Base-by-base conservation (phyloP, 1,140 invertebrate species). In the Conus betulinus region DNA sequence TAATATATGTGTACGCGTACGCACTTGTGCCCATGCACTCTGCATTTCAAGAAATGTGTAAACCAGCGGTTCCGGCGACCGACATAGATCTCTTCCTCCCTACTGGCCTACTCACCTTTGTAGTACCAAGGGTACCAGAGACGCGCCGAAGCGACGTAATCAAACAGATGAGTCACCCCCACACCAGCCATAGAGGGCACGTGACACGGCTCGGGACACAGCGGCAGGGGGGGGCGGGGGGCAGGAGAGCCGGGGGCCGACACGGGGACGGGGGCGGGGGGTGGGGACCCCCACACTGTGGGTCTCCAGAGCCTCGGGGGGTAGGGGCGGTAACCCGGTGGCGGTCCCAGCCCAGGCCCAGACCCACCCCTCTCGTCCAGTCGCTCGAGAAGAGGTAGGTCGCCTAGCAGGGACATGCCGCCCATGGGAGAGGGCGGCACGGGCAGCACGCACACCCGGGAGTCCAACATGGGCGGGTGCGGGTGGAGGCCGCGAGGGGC, bases 51-150 rank as follows among this genome's bases (percentile, higher is more conserved):
- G 8, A 60, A 60, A 60, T 60, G 8, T 8, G 15, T 60, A 5
- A 60, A 11, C 39, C 39, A 39, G 39, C 39, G 39, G 39, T 39
- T 39, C 39, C 39, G 39, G 39, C 39, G 39, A 60, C 57, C 8
- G 8, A 15, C 57, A 60, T 60, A 60, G 8, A 60, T 60, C 57
- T 60, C 8, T 60, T 15, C 57, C 57, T 5, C 8, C 10, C 20
- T 39, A 53, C 51, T 20, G 52, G 15, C 20, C 20, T 79, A 79
- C 85, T 11, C 53, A 87, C 85, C 85, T 87, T 87, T 87, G 53
- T 87, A 87, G 85, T 87, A 87, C 85, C 85, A 87, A 53, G 85
- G 85, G 27, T 87, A 87, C 85, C 85, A 87, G 53, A 87, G 85
- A 52, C 85, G 85, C 5, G 85, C 71, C 52, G 85, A 87, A 74